Percentiles rank a stretch among this genome's conserved stretches.
These are phyloP conservation scores for Podiceps cristatus DNA, from an alignment of 2,113 vertebrate species.

Conservation along the genomic window DNA sequence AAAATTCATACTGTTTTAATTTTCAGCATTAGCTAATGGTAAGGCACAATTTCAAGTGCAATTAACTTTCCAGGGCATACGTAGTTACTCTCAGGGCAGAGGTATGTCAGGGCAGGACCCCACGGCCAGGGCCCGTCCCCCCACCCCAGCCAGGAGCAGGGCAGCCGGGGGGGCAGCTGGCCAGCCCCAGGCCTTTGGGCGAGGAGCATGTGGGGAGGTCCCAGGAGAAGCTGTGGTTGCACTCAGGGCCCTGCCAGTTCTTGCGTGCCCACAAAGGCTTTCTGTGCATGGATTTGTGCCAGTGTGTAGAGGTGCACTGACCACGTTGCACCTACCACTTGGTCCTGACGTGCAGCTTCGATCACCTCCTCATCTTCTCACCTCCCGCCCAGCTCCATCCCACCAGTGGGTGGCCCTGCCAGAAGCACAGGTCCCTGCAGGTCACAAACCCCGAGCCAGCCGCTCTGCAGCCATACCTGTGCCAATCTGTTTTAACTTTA, in stretches of 20 bases:
- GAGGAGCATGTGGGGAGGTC: neutral
- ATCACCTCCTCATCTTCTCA: neutral
- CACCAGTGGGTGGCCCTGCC: rapidly evolving
- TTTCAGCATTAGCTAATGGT: neutral
- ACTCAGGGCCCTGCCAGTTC: neutral
- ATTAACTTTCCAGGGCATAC: neutral
- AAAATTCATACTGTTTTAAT: neutral
- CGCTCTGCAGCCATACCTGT: rapidly evolving
- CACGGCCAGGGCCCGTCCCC: neutral
- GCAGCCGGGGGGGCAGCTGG: neutral
- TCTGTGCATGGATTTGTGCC: neutral
- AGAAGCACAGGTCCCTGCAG: neutral
- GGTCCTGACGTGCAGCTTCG: neutral
- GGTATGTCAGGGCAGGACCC: neutral
- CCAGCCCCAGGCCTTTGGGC: rapidly evolving
- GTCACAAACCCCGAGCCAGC: rapidly evolving
- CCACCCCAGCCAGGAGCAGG: neutral
- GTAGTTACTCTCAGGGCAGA: neutral
- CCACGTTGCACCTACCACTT: neutral
- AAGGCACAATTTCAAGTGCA: neutral
- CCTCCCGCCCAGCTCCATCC: neutral
- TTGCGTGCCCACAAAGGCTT: neutral
- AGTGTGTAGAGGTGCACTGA: neutral
- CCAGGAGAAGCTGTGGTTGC: neutral
- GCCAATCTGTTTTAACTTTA: neutral